phyloP scores from a whole-genome alignment of 2,797 vertebrate species.

The Pseudopleuronectes americanus region DNA sequence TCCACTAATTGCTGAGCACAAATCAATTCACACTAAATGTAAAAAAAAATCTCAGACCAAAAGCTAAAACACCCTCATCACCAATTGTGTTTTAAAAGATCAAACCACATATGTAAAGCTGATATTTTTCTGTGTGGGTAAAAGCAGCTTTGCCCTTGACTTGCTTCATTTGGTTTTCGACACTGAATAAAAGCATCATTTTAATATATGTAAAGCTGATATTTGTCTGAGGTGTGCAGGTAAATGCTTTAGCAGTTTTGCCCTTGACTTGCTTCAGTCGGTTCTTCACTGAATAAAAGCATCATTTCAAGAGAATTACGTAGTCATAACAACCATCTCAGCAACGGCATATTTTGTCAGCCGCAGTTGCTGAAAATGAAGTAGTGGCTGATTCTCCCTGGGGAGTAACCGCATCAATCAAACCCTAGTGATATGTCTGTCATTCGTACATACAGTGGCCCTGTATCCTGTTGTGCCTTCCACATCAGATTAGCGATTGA shows the following conservation, averaged over 20 bases:
- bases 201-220: conserved; percentile 67
- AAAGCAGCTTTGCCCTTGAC: conserved; percentile 77
- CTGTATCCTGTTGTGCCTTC: conserved; percentile 78
- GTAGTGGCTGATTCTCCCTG: conserved; percentile 80
- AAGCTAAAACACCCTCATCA: too few species aligned
- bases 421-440: conserved; percentile 75
- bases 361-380: conserved; percentile 80
- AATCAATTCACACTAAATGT: conserved; percentile 41
- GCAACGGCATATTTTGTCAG: conserved; percentile 72
- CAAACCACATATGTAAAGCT: conserved; percentile 56
- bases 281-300: conserved; percentile 76
- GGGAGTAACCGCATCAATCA: conserved; percentile 85
- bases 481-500: conserved; percentile 83
- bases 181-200: conserved; percentile 78
- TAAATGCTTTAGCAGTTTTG: conserved; percentile 67
- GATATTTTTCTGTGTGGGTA: conserved; percentile 60
- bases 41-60: neutral
- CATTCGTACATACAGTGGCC: conserved; percentile 80
- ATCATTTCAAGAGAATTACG: conserved; percentile 82
- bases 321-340: conserved; percentile 80
- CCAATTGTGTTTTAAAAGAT: conserved; percentile 61
- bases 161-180: conserved; percentile 74
- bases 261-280: conserved; percentile 78
- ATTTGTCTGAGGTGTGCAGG: conserved; percentile 64
- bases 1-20: conserved; percentile 27